Percentiles rank a stretch among this genome's conserved stretches.
Conservation (phyloP, 2,797 vertebrate species). For the Labeo calbasu region DNA sequence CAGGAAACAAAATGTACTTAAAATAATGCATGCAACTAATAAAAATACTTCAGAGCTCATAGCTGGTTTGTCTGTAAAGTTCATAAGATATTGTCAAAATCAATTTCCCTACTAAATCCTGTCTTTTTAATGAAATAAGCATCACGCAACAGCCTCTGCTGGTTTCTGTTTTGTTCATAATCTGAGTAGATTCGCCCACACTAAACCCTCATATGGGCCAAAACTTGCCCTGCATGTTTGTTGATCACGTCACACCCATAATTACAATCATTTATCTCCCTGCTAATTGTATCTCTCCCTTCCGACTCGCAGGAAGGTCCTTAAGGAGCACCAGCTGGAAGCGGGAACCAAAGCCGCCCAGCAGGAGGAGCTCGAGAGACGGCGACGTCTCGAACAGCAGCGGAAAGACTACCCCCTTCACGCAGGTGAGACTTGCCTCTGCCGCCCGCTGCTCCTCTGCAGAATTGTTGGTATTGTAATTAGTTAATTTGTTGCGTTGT, state of each 20-base stretch:
- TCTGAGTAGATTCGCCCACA: not conserved
- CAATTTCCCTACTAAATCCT: not conserved
- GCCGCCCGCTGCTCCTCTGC: not conserved
- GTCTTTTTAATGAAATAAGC: not conserved
- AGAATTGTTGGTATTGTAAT: not conserved
- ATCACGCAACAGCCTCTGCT: not conserved
- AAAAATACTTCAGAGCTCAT: too few relatives aligned
- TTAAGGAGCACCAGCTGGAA: constrained; percentile 96
- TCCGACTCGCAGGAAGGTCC: constrained; percentile 84
- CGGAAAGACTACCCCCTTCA: constrained; percentile 89
- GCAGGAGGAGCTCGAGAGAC: constrained; percentile 95
- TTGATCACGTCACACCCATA: not conserved
- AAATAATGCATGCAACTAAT: too few relatives aligned
- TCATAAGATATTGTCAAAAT: not conserved
- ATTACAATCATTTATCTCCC: not conserved
- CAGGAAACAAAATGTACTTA: too few relatives aligned
- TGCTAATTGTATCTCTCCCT: not conserved
- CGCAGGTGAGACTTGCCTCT: constrained; percentile 27
- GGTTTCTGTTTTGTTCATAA: not conserved
- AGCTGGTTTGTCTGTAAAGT: not conserved
- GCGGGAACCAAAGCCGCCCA: constrained; percentile 97
- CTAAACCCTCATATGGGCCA: not conserved
- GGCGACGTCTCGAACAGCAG: constrained; percentile 94
- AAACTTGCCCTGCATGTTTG: not conserved
- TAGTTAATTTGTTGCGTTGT: not conserved